Evolutionary conservation across 2,113 vertebrate genomes (phyloP), one percentile per base, ranked within the genome.

Genomic region (Lanius ludovicianus): DNA sequence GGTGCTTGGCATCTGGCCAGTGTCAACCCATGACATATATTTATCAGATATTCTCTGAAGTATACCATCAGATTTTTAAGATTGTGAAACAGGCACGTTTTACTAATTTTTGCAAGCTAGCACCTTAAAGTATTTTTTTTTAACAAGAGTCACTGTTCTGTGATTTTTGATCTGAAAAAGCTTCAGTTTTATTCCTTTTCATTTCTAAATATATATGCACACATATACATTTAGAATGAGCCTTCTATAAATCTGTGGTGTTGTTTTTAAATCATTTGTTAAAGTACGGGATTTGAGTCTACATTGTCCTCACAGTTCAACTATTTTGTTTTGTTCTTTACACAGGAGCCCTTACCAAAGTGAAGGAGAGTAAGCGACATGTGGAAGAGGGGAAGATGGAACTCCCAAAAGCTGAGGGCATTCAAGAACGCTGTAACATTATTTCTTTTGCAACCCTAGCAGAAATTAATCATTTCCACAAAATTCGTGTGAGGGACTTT

Each of bases 341-440:
- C 87, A 47, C 97, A 99, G 99, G 99, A 89, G 99, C 99, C 69
- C 98, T 99, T 97, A 99, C 99, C 89, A 99, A 99, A 98, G 99
- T 99, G 85, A 99, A 99, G 96, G 99, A 99, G 89, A 99, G 99
- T 97, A 98, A 99, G 95, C 98, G 99, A 13, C 99, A 99, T 0
- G 99, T 99, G 89, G 99, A 99, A 96, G 99, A 99, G 93, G 99
- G 99, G 37, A 99, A 99, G 98, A 99, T 99, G 99, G 99, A 99
- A 87, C 95, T 96, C n/a, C 97, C 98, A 17, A 99, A 99, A 96
- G 99, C 99, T 0, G 99, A 99, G 6, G 99, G 99, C 91, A 99
- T 99, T 97, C 98, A 98, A 41, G 99, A 99, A 83, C 99, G 99
- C 93, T 99, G 99, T 98, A 99, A 99, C 98, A 99, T 99, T 97